These are phyloP conservation scores for Henricia sp. DNA, from an alignment of 53 echinoderm and acorn worm species.

Conservation along the genomic window DNA sequence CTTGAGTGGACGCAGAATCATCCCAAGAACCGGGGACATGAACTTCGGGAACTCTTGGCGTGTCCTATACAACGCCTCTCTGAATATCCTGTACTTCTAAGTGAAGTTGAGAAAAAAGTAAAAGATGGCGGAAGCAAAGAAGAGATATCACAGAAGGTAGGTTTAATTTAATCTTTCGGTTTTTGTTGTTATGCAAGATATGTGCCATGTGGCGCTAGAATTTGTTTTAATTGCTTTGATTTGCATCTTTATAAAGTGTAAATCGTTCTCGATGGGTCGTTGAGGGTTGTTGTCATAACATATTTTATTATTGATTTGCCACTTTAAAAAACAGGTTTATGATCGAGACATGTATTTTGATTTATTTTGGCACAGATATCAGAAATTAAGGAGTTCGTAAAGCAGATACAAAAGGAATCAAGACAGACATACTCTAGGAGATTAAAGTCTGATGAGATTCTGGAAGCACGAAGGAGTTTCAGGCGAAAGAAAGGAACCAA, in stretches of 20 bases:
- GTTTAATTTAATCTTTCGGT: background rate
- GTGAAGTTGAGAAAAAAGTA: slow-evolving; percentile 72
- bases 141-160: slow-evolving; percentile 65
- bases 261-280: too few relatives aligned
- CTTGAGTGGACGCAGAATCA: slow-evolving; percentile 85
- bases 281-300: too few relatives aligned
- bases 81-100: slow-evolving; percentile 81
- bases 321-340: too few relatives aligned
- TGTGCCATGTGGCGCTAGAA: too few relatives aligned
- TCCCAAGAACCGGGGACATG: slow-evolving; percentile 39
- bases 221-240: too few relatives aligned
- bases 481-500: too few relatives aligned
- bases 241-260: too few relatives aligned
- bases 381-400: slow-evolving; percentile 74
- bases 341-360: too few relatives aligned
- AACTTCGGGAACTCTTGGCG: slow-evolving; percentile 77
- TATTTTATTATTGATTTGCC: too few relatives aligned
- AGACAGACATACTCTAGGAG: too few relatives aligned
- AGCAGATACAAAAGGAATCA: background rate
- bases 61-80: slow-evolving; percentile 87
- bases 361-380: too few relatives aligned
- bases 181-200: background rate
- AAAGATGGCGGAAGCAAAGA: slow-evolving; percentile 46
- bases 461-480: background rate
- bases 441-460: background rate